These are phyloP conservation scores for Callopanchax toddi DNA, from an alignment of 2,113 vertebrate genomes.

Conservation along the genomic window DNA sequence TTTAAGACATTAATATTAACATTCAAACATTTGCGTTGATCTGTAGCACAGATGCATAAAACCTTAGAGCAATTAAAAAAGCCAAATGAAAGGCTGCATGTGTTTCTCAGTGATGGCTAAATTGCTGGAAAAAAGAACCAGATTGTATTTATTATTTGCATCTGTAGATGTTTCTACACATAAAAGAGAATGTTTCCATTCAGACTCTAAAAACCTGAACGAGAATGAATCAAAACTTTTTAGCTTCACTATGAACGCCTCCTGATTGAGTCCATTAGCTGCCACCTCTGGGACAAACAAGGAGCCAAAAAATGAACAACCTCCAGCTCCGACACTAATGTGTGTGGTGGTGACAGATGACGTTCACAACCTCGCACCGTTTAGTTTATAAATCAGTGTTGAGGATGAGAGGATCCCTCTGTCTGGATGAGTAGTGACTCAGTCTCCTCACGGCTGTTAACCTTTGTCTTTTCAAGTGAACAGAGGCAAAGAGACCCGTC, in stretches of 20 bases:
- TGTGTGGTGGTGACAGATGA: constrained; percentile 12
- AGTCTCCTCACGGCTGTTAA: constrained; percentile 36
- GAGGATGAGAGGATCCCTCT: constrained; percentile 24
- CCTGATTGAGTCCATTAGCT: constrained; percentile 16
- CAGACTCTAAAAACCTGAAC: too few relatives aligned
- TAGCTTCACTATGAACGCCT: not conserved
- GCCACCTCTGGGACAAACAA: constrained; percentile 22
- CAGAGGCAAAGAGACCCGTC: constrained; percentile 42
- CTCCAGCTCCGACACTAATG: constrained; percentile 34
- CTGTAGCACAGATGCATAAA: too few relatives aligned
- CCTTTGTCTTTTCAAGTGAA: constrained; percentile 51
- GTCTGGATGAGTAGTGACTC: constrained; percentile 45
- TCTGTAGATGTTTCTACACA: not conserved
- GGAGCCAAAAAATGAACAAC: constrained; percentile 9
- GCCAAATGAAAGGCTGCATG: not conserved
- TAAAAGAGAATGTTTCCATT: not conserved
- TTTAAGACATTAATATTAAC: too few relatives aligned
- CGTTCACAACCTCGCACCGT: constrained; percentile 34
- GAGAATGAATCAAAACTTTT: not conserved
- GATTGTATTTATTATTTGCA: not conserved
- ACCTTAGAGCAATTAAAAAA: too few relatives aligned
- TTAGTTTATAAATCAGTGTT: constrained; percentile 58
- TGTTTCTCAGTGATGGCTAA: not conserved
- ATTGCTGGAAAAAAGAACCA: not conserved
- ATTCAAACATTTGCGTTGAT: too few relatives aligned